Conservation (phyloP, 1,140 invertebrate species). For the Apis mellifera region DNA sequence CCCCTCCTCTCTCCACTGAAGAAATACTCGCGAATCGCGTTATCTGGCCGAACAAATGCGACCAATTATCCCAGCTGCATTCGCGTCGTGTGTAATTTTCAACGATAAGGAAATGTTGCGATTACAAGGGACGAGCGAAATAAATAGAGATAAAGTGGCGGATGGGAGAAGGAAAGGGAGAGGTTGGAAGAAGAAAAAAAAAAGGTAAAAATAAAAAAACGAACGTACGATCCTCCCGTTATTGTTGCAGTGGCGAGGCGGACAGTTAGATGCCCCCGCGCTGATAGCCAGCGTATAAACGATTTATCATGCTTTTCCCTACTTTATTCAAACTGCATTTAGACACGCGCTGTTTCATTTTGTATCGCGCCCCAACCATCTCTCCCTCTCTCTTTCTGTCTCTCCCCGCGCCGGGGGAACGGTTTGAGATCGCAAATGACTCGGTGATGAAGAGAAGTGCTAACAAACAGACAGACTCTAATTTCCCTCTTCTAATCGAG, state of each 20-base stretch:
- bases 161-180: background rate
- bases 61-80: slow-evolving; percentile 39
- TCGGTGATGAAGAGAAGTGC: slow-evolving; percentile 10
- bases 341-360: slow-evolving; percentile 43
- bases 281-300: slow-evolving; percentile 30
- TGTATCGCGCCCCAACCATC: background rate
- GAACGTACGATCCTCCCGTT: slow-evolving; percentile 18
- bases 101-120: slow-evolving; percentile 44
- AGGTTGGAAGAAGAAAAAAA: background rate
- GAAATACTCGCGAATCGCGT: slow-evolving; percentile 24
- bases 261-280: slow-evolving; percentile 17
- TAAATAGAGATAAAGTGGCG: slow-evolving; percentile 38
- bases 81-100: slow-evolving; percentile 48
- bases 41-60: slow-evolving; percentile 36
- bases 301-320: slow-evolving; percentile 54
- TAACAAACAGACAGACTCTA: background rate
- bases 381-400: no score
- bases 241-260: background rate
- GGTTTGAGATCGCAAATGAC: slow-evolving; percentile 1
- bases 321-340: slow-evolving; percentile 49
- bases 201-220: background rate
- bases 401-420: background rate
- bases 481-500: slow-evolving; percentile 7
- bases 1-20: no score
- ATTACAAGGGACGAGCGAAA: slow-evolving; percentile 38